Base-by-base conservation (phyloP, 2,888 invertebrate species). In the Oligia latruncula region DNA sequence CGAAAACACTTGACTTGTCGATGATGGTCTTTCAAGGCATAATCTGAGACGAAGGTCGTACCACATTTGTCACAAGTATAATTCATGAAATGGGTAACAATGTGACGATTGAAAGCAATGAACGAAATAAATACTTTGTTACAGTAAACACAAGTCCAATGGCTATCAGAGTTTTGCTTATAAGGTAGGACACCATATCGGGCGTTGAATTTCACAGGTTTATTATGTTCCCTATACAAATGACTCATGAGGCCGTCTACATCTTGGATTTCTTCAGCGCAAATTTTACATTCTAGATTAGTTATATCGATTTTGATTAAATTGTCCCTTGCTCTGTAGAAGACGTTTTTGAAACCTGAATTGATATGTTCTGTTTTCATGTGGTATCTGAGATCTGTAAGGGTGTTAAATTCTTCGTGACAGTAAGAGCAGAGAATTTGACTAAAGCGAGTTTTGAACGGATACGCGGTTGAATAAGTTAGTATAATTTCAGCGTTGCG, bases 381-480 rank as follows among this genome's bases (percentile, higher is more conserved):
- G 77, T 97, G 97, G 65, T 91, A 91, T 80, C 95, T 92, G 20
- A 97, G 91, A 74, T 93, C 93, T 0, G 92, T 83, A 8, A 96
- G 88, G 4, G 93, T 91, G 68, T 93, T 94, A 84, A 92, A 95
- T 82, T 95, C 95, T 20, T 95, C 95, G 80, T 95, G 95, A 74
- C 97, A 97, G 85, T 95, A 95, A 0, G 95, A 94, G 87, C 97
- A 97, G 9, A 95, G 91, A 78, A 97, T 96, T 89, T 95, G 96
- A 88, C 94, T 95, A 85, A 95, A 96, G 23, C 96, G 92, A 65
- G 95, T 95, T 92, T 96, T 96, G 90, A 97, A 97, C 0, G 96
- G 96, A 82, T 94, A 95, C 46, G 96, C 97, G 64, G 95, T 95
- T 2, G 96, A 96, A 89, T 92, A 92, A 85, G 91, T 95, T 66